Conservation (phyloP, 1,140 invertebrate genomes). For the Aleiodes sp. region DNA sequence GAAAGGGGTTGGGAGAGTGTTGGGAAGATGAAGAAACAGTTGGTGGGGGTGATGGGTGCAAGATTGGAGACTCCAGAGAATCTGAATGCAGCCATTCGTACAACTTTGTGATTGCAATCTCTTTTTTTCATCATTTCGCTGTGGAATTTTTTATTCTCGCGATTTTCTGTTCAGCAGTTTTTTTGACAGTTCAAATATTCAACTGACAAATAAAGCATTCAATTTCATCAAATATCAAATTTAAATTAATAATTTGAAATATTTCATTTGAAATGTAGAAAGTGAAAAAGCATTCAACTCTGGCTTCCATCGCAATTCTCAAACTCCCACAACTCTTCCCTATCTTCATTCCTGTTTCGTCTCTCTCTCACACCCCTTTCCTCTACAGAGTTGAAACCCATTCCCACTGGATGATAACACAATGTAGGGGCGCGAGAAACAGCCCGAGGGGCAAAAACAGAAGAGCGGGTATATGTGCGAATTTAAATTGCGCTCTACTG, state of each 20-base stretch:
- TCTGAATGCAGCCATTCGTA: not conserved
- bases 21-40: conserved; percentile 10
- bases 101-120: not conserved
- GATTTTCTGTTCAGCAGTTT: not conserved
- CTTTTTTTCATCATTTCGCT: not conserved
- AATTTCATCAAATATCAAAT: no score
- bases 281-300: not conserved
- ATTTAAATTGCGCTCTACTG: conserved; percentile 1
- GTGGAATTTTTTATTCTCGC: not conserved
- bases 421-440: conserved; percentile 6
- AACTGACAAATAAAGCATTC: no score
- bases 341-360: not conserved
- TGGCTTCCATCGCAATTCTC: not conserved
- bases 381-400: not conserved
- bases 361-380: not conserved
- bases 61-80: not conserved
- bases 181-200: no score
- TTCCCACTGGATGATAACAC: conserved; percentile 12
- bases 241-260: no score
- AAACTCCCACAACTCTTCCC: not conserved
- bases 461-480: no score
- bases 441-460: not conserved
- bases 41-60: not conserved
- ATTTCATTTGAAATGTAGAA: not conserved
- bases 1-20: no score